Base-by-base conservation (phyloP, 1,140 invertebrate species). In the Pseudomyrmex sp. region DNA sequence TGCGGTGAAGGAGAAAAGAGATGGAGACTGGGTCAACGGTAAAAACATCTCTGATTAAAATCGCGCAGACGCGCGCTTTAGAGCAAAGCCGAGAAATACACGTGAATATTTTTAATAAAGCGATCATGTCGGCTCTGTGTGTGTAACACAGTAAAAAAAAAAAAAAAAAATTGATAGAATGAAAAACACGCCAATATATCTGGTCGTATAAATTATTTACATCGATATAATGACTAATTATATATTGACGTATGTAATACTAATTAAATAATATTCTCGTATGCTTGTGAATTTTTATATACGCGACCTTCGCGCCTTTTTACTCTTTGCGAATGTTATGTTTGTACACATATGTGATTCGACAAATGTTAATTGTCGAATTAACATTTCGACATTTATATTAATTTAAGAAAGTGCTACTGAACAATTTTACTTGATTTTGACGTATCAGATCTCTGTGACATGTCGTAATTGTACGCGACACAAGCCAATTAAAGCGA, bases 1-100 rank as follows among this genome's bases (percentile, higher is more conserved):
- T 56, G 82, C 65, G 26, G 85, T 44, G 73, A 65, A 73, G 68
- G 65, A 61, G 70, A 74, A 88, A 44, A 69, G 83, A 90, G 75
- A 35, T 5, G 35, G 69, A 48, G 85, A 89, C 69, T 87, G 80
- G 85, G 85, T 90, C 86, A 88, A 76, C 72, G 84, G 48, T 59
- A 62, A 82, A 82, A 82, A 87, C 85, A 83, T 50, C 66, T 84
- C 44, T 86, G 88, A 91, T 91, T 91, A 90, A 91, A 90, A 85
- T 35, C 73, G 20, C 44, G 69, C 15, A 52, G 9, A 35, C 44
- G 69, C 56, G 69, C 56, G 77, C 69, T 59, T 59, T 61, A 50
- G 12, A 15, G n/a, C 20, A 18, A 59, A 80, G 44, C 76, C 7
- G 18, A 18, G 54, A 44, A 58, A 62, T 70, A 54, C 76, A 70